Evolutionary conservation across 2,888 invertebrate species (phyloP).

Genomic region (Campoletis raptor): DNA sequence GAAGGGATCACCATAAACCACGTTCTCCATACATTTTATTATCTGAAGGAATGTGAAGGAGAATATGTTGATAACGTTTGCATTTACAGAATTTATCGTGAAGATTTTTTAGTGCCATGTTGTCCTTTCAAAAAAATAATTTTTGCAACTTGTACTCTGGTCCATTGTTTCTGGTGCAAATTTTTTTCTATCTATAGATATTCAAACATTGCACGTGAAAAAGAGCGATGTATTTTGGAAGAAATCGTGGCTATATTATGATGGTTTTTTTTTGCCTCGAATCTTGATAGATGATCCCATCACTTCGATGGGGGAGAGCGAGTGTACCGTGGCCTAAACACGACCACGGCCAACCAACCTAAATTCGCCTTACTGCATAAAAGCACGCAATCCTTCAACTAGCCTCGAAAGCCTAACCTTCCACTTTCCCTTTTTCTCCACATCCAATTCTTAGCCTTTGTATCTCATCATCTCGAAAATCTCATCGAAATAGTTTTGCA

Average conservation of each 20-base stretch:
- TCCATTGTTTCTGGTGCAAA: background rate
- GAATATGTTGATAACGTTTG: background rate
- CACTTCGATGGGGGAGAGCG: conserved; percentile 73
- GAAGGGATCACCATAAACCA: too few relatives aligned
- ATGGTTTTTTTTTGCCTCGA: conserved; percentile 58
- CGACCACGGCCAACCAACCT: conserved; percentile 76
- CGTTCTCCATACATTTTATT: background rate
- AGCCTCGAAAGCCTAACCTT: conserved; percentile 63
- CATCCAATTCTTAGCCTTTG: conserved; percentile 52
- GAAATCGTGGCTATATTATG: background rate
- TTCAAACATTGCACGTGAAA: background rate
- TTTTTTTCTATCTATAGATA: background rate
- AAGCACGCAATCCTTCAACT: conserved; percentile 61
- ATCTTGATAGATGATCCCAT: conserved; percentile 77
- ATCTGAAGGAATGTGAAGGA: background rate
- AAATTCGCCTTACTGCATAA: conserved; percentile 74
- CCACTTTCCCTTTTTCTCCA: conserved; percentile 73
- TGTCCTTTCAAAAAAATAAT: background rate
- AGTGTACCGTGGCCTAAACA: conserved; percentile 52
- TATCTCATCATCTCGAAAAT: conserved; percentile 73
- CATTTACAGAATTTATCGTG: background rate
- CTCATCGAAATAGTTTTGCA: conserved; percentile 63
- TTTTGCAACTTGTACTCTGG: background rate
- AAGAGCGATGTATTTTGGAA: background rate
- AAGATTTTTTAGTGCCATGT: background rate